A percentile compares a stretch with the other conserved stretches of the same genome.
These are phyloP conservation scores for Adelognathus sp. DNA, from an alignment of 2,888 invertebrate species.

Conservation along the genomic window DNA sequence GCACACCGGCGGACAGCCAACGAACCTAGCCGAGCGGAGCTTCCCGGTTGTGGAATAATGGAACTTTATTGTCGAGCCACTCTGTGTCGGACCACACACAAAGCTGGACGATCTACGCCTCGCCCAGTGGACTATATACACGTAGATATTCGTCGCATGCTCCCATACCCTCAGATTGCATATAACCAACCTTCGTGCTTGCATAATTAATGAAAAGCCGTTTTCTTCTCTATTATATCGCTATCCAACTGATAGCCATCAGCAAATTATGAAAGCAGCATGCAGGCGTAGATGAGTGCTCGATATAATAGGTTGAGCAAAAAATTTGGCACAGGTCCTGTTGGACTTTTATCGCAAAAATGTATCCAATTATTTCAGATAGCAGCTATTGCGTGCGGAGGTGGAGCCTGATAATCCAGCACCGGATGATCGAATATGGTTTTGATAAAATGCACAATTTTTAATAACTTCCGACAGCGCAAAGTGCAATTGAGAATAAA, in stretches of 20 bases:
- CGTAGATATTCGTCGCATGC: constrained; percentile 20
- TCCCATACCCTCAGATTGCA: constrained; percentile 36
- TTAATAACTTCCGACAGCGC: too few species aligned
- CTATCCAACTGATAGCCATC: background rate
- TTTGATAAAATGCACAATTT: too few species aligned
- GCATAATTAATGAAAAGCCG: constrained; percentile 19
- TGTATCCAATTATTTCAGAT: background rate
- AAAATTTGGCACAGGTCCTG: background rate
- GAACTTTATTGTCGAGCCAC: constrained; percentile 72
- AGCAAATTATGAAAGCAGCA: background rate
- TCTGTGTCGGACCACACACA: constrained; percentile 51
- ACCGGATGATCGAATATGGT: too few species aligned
- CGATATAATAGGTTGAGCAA: background rate
- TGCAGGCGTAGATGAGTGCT: background rate
- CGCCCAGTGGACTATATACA: background rate
- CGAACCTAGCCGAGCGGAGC: constrained; percentile 53
- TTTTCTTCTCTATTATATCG: constrained; percentile 19
- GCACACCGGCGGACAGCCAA: constrained; percentile 64
- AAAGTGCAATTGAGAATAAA: too few species aligned
- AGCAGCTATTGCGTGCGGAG: background rate
- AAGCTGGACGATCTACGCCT: constrained; percentile 34
- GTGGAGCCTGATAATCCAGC: too few species aligned
- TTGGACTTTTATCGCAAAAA: background rate
- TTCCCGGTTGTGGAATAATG: constrained; percentile 69
- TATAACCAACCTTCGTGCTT: constrained; percentile 3